Percentiles rank a stretch among this genome's conserved stretches.
Evolutionary conservation across 2,113 vertebrate genomes (phyloP).

Genomic region (Pantherophis guttatus): DNA sequence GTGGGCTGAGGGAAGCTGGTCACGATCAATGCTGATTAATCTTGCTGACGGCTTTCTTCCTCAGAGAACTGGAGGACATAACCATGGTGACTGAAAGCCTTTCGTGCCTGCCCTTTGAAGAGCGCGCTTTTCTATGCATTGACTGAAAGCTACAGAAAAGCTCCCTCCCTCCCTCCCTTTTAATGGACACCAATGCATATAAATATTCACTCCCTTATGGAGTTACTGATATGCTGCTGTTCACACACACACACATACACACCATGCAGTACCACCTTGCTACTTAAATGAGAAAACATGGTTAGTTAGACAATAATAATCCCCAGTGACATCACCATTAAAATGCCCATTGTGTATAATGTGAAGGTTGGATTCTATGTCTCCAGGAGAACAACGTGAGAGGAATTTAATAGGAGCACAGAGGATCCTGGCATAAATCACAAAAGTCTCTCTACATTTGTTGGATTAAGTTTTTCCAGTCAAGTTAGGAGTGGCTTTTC

Average conservation of each 20-base stretch:
- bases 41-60: not conserved
- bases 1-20: slow-evolving; percentile 8
- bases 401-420: too few relatives aligned
- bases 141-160: not conserved
- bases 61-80: slow-evolving; percentile 2
- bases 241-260: not conserved
- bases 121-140: not conserved
- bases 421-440: not conserved
- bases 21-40: slow-evolving; percentile 9
- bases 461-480: not conserved
- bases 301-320: not conserved
- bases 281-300: not conserved
- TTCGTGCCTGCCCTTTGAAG: not conserved
- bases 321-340: not conserved
- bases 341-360: not conserved
- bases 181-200: not conserved
- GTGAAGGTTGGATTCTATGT: not conserved
- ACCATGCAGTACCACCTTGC: not conserved
- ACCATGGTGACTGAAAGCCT: slow-evolving; percentile 15
- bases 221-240: not conserved
- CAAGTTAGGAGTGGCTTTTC: not conserved
- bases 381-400: not conserved
- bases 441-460: not conserved
- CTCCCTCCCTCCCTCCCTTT: not conserved
- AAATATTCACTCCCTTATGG: not conserved